Conservation (phyloP, 2,888 invertebrate species). For the Argyresthia albistria region DNA sequence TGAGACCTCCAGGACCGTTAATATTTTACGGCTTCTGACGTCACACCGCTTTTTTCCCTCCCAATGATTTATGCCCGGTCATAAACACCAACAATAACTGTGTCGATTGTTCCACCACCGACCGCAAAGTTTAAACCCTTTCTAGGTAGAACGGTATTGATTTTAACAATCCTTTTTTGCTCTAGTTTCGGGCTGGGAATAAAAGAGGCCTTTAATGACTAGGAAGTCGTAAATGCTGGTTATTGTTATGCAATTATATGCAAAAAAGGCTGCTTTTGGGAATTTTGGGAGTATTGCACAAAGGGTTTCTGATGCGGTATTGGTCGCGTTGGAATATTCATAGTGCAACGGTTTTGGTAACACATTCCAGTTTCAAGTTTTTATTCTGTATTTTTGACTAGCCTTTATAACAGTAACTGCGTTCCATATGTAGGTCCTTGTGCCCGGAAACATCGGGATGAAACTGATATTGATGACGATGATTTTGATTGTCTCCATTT, state of each 20-base stretch:
- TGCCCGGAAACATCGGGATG: no score
- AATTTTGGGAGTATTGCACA: background rate
- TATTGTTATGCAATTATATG: slow-evolving; percentile 53
- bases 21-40: slow-evolving; percentile 61
- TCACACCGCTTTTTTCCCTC: slow-evolving; percentile 52
- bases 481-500: no score
- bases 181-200: slow-evolving; percentile 49
- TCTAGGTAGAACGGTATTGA: slow-evolving; percentile 39
- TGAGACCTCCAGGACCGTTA: slow-evolving; percentile 51
- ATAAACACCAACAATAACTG: slow-evolving; percentile 67
- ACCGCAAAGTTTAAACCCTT: slow-evolving; percentile 69
- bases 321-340: no score
- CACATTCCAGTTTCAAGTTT: no score
- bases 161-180: slow-evolving; percentile 38
- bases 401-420: no score
- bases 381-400: no score
- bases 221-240: slow-evolving; percentile 36
- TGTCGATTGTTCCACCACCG: slow-evolving; percentile 67
- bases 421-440: no score
- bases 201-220: slow-evolving; percentile 23
- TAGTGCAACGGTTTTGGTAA: no score
- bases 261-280: slow-evolving; percentile 47
- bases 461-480: no score
- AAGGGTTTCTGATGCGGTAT: no score
- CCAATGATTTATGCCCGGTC: slow-evolving; percentile 56